These are phyloP conservation scores for Halichondria panicea DNA, from an alignment of 37 sponge, comb jelly and placozoan genomes.

Conservation along the genomic window DNA sequence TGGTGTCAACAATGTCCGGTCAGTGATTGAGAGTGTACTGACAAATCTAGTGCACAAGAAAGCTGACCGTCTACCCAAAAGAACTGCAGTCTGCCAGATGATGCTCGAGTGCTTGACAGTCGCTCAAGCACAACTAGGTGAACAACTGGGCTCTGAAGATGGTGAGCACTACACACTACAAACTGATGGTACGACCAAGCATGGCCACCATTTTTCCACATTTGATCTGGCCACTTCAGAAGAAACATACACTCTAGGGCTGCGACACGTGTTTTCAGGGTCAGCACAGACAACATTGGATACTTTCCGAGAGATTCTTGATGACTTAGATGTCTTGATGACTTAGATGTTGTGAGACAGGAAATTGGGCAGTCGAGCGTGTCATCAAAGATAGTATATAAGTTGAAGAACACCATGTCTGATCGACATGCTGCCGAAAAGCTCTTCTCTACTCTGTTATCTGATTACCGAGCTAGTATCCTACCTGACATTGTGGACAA, in stretches of 20 bases:
- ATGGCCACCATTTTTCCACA: slow-evolving; percentile 6
- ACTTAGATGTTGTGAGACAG: slow-evolving; percentile 7
- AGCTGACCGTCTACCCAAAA: too few species aligned
- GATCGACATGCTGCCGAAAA: slow-evolving; percentile 37
- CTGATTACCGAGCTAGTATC: slow-evolving; percentile 10
- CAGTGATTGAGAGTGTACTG: too few species aligned
- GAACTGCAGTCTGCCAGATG: too few species aligned
- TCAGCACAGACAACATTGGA: slow-evolving; percentile 39
- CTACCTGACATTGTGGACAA: neutral
- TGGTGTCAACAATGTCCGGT: too few species aligned
- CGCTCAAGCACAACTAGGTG: too few species aligned
- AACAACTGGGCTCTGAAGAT: too few species aligned
- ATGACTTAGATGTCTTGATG: too few species aligned
- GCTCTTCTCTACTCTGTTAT: slow-evolving; percentile 2
- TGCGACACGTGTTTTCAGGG: slow-evolving; percentile 46
- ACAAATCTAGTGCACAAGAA: too few species aligned
- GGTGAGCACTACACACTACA: too few species aligned
- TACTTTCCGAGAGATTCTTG: slow-evolving; percentile 30
- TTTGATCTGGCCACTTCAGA: too few species aligned
- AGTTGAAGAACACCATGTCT: slow-evolving; percentile 38
- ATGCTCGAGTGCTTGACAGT: too few species aligned
- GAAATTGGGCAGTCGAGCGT: neutral
- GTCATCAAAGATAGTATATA: slow-evolving; percentile 11
- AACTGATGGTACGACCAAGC: neutral
- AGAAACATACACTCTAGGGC: slow-evolving; percentile 26